Evolutionary conservation across 2,113 vertebrate genomes (phyloP), one percentile per base, ranked within the genome.

Genomic region (Melanocharis versteri): DNA sequence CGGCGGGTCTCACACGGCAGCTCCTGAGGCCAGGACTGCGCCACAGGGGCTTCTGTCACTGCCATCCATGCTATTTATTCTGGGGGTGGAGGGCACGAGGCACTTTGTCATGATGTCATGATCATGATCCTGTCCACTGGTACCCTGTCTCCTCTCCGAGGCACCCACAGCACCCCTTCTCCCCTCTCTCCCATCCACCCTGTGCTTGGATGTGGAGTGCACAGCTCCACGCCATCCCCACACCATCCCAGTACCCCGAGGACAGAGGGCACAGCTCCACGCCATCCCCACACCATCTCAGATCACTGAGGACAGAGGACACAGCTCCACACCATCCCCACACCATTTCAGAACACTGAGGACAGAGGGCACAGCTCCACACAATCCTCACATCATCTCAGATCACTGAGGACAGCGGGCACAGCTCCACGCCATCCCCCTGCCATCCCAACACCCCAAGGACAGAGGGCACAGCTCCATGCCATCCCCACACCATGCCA

Each of bases 21-120:
- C 71, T 91, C 97, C 96, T 4, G 6, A 93, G 94, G 94, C 83
- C 94, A 80, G 37, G 83, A 20, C 77, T 50, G 88, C 2, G 2
- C 92, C 65, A n/a, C 77, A 14, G 3, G 40, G 70, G 64, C 18
- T 82, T 61, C 94, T 9, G 0, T 75, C 58, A 56, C 84, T 96
- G 73, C 66, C 62, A 75, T 26, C 20, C 47, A 7, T 9, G 62
- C 53, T 75, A 58, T 93, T 96, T 94, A 78, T 79, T 93, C 80
- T 48, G 31, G 7, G 57, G 19, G 35, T 8, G 6, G 35, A 75
- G 16, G 50, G 62, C 5, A 15, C 7, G 10, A 91, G 56, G 65
- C 16, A 10, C 54, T 82, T 86, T 69, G 54, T 44, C n/a, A 72
- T 80, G n/a, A n/a, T n/a, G n/a, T n/a, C n/a, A n/a, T 77, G n/a